Percentiles rank a stretch among this genome's conserved stretches.
phyloP scores from a whole-genome alignment of 2,797 vertebrate genomes.

The Lophius americanus region DNA sequence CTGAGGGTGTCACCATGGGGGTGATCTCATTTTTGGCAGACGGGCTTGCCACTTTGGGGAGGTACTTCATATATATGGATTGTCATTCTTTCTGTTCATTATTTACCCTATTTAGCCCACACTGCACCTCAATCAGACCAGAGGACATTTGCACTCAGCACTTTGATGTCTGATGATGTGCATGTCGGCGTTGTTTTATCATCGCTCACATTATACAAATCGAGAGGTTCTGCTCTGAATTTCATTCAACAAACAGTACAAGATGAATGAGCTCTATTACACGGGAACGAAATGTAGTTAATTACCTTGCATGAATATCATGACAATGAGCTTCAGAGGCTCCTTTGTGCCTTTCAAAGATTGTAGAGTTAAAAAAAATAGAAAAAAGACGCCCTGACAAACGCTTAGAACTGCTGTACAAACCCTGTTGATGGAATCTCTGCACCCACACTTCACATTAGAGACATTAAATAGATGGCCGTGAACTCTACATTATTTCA shows the following conservation, averaged over 20 bases:
- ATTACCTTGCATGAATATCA: conserved; percentile 50
- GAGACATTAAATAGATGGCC: conserved; percentile 15
- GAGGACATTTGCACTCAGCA: conserved; percentile 37
- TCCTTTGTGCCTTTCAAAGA: conserved; percentile 8
- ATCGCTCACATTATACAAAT: conserved; percentile 45
- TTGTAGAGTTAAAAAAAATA: conserved; percentile 15
- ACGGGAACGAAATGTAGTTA: conserved; percentile 39
- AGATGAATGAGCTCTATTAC: conserved; percentile 67
- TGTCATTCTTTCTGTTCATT: conserved; percentile 21
- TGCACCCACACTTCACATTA: conserved; percentile 26
- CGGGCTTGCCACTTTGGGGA: not conserved
- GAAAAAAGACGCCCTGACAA: no score
- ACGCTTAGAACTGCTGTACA: not conserved
- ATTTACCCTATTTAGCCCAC: conserved; percentile 15
- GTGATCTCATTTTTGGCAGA: conserved; percentile 25
- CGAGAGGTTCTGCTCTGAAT: conserved; percentile 52
- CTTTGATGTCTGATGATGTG: conserved; percentile 63
- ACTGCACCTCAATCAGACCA: conserved; percentile 21
- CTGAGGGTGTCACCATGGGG: conserved; percentile 2
- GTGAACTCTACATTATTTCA: conserved; percentile 17
- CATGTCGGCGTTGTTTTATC: conserved; percentile 45
- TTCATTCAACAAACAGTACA: conserved; percentile 68
- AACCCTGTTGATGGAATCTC: conserved; percentile 29
- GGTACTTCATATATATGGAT: conserved; percentile 5
- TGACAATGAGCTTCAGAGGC: conserved; percentile 13